Conservation (phyloP, 2,888 invertebrate genomes). For the Latheticus oryzae region DNA sequence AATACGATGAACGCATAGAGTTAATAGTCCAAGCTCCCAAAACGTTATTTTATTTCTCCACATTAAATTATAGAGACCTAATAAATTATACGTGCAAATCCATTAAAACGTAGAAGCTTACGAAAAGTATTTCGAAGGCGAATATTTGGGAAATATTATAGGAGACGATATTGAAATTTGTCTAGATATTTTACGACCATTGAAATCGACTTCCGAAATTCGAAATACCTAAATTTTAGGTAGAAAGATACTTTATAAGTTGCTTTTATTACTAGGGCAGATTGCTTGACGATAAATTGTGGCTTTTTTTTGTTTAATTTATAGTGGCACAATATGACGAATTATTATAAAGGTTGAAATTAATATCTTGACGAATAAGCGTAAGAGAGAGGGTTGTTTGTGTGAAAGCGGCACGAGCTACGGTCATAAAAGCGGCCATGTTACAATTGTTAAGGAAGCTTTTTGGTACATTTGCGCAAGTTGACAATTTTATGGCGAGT, state of each 20-base stretch:
- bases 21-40: too few species aligned
- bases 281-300: constrained; percentile 25
- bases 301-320: constrained; percentile 30
- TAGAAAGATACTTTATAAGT: constrained; percentile 25
- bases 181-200: constrained; percentile 40
- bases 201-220: constrained; percentile 25
- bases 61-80: constrained; percentile 34
- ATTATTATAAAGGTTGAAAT: constrained; percentile 29
- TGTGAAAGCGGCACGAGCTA: constrained; percentile 9
- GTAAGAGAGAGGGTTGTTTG: constrained; percentile 18
- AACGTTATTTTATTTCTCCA: constrained; percentile 33
- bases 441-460: constrained; percentile 43
- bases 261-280: constrained; percentile 31
- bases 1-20: neutral
- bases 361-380: constrained; percentile 27
- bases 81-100: constrained; percentile 40
- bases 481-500: constrained; percentile 49
- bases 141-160: constrained; percentile 36
- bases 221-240: constrained; percentile 19
- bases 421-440: constrained; percentile 37
- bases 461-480: constrained; percentile 47
- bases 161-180: constrained; percentile 36
- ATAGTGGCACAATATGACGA: constrained; percentile 18
- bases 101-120: constrained; percentile 36
- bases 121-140: constrained; percentile 37